Conservation (phyloP, 2,888 invertebrate species). For the Sminthurides aquaticus region DNA sequence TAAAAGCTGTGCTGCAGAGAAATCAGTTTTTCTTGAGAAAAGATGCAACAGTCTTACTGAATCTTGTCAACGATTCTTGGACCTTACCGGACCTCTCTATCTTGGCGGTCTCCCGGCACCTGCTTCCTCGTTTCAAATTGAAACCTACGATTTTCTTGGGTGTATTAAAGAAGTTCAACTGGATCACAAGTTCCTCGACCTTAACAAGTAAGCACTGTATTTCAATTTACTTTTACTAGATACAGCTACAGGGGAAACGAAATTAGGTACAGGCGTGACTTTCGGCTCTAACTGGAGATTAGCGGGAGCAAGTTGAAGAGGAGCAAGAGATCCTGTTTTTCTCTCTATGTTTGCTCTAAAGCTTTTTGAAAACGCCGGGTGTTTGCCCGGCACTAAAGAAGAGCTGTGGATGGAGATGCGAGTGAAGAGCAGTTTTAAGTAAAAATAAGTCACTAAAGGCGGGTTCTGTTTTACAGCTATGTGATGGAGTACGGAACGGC, state of each 20-base stretch:
- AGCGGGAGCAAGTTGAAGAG: no score
- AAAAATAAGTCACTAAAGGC: no score
- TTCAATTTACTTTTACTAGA: neutral
- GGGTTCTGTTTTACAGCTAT: constrained; percentile 58
- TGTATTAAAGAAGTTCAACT: constrained; percentile 83
- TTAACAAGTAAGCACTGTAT: constrained; percentile 58
- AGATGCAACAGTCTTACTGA: constrained; percentile 51
- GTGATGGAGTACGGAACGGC: constrained; percentile 84
- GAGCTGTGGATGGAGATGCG: no score
- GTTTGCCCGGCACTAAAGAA: no score
- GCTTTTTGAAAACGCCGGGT: no score
- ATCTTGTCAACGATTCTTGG: constrained; percentile 65
- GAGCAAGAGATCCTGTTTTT: no score
- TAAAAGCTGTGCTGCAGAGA: constrained; percentile 77
- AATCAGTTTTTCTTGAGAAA: constrained; percentile 63
- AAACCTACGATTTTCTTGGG: constrained; percentile 65
- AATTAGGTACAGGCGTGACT: neutral
- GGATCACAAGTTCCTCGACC: constrained; percentile 76
- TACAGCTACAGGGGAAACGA: neutral
- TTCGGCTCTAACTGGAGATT: no score
- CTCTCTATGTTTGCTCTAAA: no score
- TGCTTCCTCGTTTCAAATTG: constrained; percentile 45
- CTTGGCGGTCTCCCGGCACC: constrained; percentile 69
- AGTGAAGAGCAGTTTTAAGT: no score
- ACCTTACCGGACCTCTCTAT: constrained; percentile 81